Conservation (phyloP, 35 echinoderm and acorn worm genomes). For the Amphiura filiformis region DNA sequence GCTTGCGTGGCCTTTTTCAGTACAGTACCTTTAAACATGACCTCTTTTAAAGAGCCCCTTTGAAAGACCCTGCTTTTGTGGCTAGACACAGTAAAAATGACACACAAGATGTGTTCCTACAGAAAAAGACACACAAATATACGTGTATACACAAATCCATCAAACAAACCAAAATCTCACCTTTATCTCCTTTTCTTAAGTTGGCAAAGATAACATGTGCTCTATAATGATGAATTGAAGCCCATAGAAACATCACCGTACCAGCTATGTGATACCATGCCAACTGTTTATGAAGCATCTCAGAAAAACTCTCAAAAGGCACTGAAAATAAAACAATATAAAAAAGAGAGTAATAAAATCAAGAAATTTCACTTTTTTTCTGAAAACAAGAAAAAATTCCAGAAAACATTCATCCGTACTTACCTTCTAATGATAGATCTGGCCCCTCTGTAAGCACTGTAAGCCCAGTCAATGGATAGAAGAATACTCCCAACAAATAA, state of each 20-base stretch:
- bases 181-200: slow-evolving; percentile 66
- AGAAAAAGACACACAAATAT: too few species aligned
- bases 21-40: too few species aligned
- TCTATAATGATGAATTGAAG: slow-evolving; percentile 68
- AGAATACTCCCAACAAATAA: too few species aligned
- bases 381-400: background rate
- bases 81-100: too few species aligned
- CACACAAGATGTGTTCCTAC: too few species aligned
- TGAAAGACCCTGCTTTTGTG: too few species aligned
- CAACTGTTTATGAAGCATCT: slow-evolving; percentile 14
- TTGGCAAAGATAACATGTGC: slow-evolving; percentile 77
- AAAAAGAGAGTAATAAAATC: background rate
- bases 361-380: background rate
- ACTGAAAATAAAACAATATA: slow-evolving; percentile 31
- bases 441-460: too few species aligned
- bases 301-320: background rate
- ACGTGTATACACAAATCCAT: too few species aligned
- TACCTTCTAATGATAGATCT: too few species aligned
- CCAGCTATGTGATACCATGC: slow-evolving; percentile 60
- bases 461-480: too few species aligned
- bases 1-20: too few species aligned
- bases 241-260: slow-evolving; percentile 69
- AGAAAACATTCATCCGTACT: background rate
- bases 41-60: too few species aligned
- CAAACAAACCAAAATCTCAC: slow-evolving; percentile 40